Base-by-base conservation (phyloP, 2,888 invertebrate species). In the Acrobeloides nanus region DNA sequence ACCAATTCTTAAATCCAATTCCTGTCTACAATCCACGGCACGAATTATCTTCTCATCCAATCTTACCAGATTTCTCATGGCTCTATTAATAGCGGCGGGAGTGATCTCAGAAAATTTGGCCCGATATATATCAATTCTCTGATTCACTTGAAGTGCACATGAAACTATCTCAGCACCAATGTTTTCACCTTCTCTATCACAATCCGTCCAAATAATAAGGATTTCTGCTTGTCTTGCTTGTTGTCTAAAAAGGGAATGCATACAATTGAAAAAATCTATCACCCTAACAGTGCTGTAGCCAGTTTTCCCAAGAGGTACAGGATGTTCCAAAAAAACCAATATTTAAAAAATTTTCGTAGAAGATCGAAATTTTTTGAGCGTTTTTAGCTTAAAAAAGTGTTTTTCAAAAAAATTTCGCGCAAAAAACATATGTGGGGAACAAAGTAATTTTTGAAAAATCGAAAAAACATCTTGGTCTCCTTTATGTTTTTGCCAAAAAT, bases 151-250 rank as follows among this genome's bases (percentile, higher is more conserved):
- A 52, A 79, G 81, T 73, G 95, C 97, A 6, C 92, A 89, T 75
- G 86, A 77, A 41, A 95, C 89, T 26, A 97, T 83, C 80, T 97
- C 95, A 80, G 83, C 93, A 0, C 93, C 97, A 74, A 97, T 97
- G 75, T 95, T 93, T 77, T 97, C 97, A 25, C 95, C 95, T 80
- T 97, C 97, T 76, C 97, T 82, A 80, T 99, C 97, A 79, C 97
- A 92, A 87, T 99, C 97, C 1, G 97, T 99, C 97, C 97, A 97
- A 62, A 99, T 86, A 17, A 99, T 86, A 3, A 99, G 79, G 0
- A 83, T 62, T 38, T 76, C 72, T 44, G 77, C 76, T 15, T 72
- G 70, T 25, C 70, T 57, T 0, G 76, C 74, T 67, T 81, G 80
- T 46, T 75, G 64, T 65, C 71, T 71, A 43, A 20, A 62, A 56